Evolutionary conservation across 1,140 invertebrate genomes (phyloP).

Genomic region (Sycophila sp.): DNA sequence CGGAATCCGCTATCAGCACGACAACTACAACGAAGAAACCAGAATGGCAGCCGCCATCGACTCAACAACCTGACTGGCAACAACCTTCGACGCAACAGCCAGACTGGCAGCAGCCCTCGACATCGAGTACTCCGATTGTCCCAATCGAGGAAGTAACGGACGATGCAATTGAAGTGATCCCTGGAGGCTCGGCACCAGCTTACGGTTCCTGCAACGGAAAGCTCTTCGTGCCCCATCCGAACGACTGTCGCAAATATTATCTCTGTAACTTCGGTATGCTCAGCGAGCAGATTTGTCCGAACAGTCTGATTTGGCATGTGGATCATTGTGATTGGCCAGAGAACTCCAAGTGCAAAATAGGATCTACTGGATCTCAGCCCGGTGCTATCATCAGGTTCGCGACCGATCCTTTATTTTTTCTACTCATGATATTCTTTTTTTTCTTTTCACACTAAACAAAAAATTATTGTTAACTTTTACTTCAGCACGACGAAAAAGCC

Average conservation of each 20-base stretch:
- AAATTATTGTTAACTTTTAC: no score
- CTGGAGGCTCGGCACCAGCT: conserved; percentile 41
- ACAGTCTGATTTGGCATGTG: conserved; percentile 79
- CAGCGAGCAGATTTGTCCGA: conserved; percentile 74
- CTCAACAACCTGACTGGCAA: background rate
- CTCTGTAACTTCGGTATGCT: conserved; percentile 79
- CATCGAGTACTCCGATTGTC: conserved; percentile 4
- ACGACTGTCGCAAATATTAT: conserved; percentile 83
- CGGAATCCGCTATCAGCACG: conserved; percentile 40
- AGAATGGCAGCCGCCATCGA: background rate
- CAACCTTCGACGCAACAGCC: background rate
- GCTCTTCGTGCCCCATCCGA: conserved; percentile 71
- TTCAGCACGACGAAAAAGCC: no score
- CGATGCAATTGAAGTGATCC: conserved; percentile 55
- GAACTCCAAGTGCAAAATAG: conserved; percentile 70
- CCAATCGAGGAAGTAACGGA: conserved; percentile 48
- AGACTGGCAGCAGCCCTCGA: background rate
- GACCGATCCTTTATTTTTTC: no score
- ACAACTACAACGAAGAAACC: background rate
- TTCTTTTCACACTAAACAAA: no score
- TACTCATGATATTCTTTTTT: no score
- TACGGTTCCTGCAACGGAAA: conserved; percentile 66
- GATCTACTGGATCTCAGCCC: no score
- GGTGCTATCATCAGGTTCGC: no score
- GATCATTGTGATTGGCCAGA: conserved; percentile 84